Conservation (phyloP, 2,113 vertebrate species). For the Speoplatyrhinus poulsoni region DNA sequence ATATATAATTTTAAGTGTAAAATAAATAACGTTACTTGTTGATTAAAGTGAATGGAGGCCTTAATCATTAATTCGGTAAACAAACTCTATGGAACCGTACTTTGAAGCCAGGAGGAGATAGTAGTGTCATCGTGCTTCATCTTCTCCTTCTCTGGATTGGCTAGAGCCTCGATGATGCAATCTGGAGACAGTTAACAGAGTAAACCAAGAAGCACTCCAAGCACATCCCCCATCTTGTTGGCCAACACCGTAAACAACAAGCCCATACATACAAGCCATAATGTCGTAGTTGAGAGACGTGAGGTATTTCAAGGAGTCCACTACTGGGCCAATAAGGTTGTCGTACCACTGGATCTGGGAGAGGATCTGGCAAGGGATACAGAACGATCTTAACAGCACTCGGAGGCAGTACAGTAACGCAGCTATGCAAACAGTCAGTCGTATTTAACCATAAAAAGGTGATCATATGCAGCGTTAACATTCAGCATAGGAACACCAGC, state of each 20-base stretch:
- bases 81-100: slow-evolving; percentile 76
- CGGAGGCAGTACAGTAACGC: background rate
- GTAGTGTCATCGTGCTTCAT: slow-evolving; percentile 99
- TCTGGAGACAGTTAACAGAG: slow-evolving; percentile 79
- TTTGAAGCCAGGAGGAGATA: slow-evolving; percentile 97
- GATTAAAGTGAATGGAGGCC: slow-evolving; percentile 14
- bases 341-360: slow-evolving; percentile 99
- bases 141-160: slow-evolving; percentile 97
- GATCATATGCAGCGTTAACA: background rate
- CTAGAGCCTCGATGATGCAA: slow-evolving; percentile 98
- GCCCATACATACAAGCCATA: slow-evolving; percentile 88
- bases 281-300: slow-evolving; percentile 98
- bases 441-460: background rate
- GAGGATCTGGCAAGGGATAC: slow-evolving; percentile 83
- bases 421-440: background rate
- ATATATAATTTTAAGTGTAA: slow-evolving; percentile 17
- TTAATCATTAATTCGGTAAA: background rate
- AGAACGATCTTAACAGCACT: background rate
- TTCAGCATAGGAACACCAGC: no score
- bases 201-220: slow-evolving; percentile 4
- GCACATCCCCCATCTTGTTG: background rate
- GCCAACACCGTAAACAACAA: background rate
- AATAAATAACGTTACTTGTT: slow-evolving; percentile 11
- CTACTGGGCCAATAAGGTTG: slow-evolving; percentile 96
- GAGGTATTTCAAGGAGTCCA: slow-evolving; percentile 99